phyloP scores from a whole-genome alignment of 2,888 invertebrate species.

The Tetramorium bicarinatum region DNA sequence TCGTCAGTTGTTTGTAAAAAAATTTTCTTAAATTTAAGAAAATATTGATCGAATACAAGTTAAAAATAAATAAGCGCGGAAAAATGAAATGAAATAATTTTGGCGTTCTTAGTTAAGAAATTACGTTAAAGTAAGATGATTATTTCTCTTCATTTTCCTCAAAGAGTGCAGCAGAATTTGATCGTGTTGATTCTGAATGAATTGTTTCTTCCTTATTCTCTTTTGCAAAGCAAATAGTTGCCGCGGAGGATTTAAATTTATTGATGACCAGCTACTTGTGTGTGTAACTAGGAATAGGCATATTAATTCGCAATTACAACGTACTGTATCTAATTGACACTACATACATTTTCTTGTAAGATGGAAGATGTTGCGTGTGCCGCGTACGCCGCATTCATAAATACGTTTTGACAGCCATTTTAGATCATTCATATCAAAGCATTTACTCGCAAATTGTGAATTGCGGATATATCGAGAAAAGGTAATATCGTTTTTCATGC shows the following conservation, averaged over 20 bases:
- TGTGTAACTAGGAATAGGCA: not conserved
- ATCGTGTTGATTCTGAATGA: not conserved
- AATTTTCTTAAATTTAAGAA: not conserved
- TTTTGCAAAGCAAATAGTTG: not conserved
- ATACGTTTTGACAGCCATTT: slow-evolving; percentile 22
- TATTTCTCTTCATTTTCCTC: not conserved
- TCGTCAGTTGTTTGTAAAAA: not conserved
- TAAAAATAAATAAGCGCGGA: not conserved
- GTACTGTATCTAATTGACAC: not conserved
- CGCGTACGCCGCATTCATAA: not conserved
- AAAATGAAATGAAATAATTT: not conserved
- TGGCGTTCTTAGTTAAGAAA: not conserved
- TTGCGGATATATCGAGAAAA: slow-evolving; percentile 17
- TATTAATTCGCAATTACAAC: not conserved
- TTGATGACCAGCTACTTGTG: not conserved
- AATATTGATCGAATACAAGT: not conserved
- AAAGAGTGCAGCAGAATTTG: not conserved
- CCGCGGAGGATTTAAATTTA: slow-evolving; percentile 7
- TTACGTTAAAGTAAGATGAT: not conserved
- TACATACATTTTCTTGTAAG: not conserved
- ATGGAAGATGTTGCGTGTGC: not conserved
- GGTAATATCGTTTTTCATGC: slow-evolving; percentile 10
- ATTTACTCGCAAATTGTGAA: slow-evolving; percentile 20
- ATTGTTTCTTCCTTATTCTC: not conserved
- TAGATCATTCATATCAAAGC: slow-evolving; percentile 22